Percentiles rank a stretch among this genome's conserved stretches.
Evolutionary conservation across 2,888 invertebrate species (phyloP).

Genomic region (Machimus atricapillus): DNA sequence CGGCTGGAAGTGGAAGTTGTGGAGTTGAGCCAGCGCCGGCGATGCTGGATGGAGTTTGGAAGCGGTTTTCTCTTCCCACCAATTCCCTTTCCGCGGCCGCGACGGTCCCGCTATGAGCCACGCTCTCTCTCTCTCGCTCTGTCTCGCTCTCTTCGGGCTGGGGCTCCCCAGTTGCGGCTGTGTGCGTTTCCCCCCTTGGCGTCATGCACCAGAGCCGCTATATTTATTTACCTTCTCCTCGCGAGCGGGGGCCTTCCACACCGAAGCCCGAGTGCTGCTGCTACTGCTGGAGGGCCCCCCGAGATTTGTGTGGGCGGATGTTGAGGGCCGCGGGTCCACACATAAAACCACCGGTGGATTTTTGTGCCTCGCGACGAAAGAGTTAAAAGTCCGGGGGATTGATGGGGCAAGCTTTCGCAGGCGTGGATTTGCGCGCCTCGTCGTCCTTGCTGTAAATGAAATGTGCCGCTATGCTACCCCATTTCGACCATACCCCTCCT

Average conservation of each 20-base stretch:
- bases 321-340: constrained; percentile 29
- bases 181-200: constrained; percentile 2
- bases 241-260: not conserved
- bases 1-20: not conserved
- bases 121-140: not conserved
- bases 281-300: not conserved
- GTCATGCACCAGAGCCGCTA: constrained; percentile 7
- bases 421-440: constrained; percentile 12
- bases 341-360: not conserved
- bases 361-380: constrained; percentile 13
- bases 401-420: not conserved
- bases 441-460: constrained; percentile 13
- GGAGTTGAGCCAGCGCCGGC: not conserved
- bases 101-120: too few relatives aligned
- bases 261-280: not conserved
- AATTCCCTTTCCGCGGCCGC: not conserved
- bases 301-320: constrained; percentile 41
- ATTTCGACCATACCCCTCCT: too few relatives aligned
- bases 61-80: not conserved
- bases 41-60: not conserved
- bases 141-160: not conserved
- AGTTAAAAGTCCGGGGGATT: constrained; percentile 39
- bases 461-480: constrained; percentile 23
- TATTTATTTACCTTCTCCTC: constrained; percentile 34
- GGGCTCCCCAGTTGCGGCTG: not conserved